Base-by-base conservation (phyloP, 2,888 invertebrate genomes). In the Epiblema foenella region DNA sequence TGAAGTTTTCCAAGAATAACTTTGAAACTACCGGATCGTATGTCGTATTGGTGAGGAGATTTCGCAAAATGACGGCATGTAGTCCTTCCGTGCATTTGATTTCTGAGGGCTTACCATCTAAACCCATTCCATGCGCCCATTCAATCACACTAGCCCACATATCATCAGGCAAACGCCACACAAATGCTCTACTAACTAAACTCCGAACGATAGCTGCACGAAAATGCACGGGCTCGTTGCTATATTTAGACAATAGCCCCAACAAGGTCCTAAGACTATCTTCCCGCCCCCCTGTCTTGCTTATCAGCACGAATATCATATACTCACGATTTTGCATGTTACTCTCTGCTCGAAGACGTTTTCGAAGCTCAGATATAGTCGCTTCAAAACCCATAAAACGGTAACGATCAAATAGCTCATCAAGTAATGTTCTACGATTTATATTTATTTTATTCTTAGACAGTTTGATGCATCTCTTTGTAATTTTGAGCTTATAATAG, bases 141-240 rank as follows among this genome's bases (percentile, higher is more conserved):
- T 60, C 51, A 3, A 54, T 20, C 17, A 72, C 39, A 29, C 59
- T 33, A 4, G 17, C n/a, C 72, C 72, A 72, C n/a, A 69, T 11
- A 15, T 72, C 64, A 42, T 56, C 20, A 12, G 72, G 72, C n/a
- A 72, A 42, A 10, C 69, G 54, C 72, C 72, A 72, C 9, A 42
- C 59, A n/a, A 64, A 69, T 1, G 72, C 64, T 54, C 64, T 69
- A n/a, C 54, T 64, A 15, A 72, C 72, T 9, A 69, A 37, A 60
- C 72, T 72, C 42, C 72, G 58, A 0, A 72, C 37, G 29, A 72
- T 59, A 46, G 72, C 69, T 18, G 72, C 72, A 52, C 72, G 68
- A 42, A 72, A 18, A 9, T 64, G 51, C 2, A 59, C 59, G 15
- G 72, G 64, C 33, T 72, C 72, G 54, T 72, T 72, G 17, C 15